Evolutionary conservation across 2,797 vertebrate species (phyloP).

Genomic region (Remorina albescens): DNA sequence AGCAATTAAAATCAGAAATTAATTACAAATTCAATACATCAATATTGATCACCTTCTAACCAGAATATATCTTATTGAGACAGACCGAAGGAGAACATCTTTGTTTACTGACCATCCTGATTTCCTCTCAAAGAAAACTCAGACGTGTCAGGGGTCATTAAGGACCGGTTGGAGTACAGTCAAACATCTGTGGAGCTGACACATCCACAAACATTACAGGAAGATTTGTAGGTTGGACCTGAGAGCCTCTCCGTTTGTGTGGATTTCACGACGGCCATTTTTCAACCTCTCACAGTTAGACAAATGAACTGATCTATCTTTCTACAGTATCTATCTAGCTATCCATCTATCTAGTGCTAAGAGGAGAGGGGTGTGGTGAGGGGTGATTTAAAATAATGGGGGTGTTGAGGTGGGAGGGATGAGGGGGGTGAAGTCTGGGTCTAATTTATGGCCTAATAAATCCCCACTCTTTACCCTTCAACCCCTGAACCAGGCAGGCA

Average conservation of each 20-base stretch:
- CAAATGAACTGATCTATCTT: slow-evolving; percentile 12
- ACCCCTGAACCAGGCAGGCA: slow-evolving; percentile 80
- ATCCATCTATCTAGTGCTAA: background rate
- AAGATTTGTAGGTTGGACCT: slow-evolving; percentile 47
- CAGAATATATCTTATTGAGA: background rate
- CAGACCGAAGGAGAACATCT: slow-evolving; percentile 33
- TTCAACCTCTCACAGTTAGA: slow-evolving; percentile 15
- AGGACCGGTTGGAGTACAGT: slow-evolving; percentile 54
- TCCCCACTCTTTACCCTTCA: slow-evolving; percentile 85
- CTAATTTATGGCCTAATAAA: slow-evolving; percentile 87
- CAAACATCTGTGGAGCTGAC: slow-evolving; percentile 52
- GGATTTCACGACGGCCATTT: slow-evolving; percentile 20
- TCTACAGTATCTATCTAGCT: slow-evolving; percentile 10
- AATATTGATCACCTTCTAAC: background rate
- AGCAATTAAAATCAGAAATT: background rate
- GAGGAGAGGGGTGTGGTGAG: background rate
- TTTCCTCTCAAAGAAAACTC: slow-evolving; percentile 43
- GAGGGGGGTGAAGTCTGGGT: slow-evolving; percentile 65
- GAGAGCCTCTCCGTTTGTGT: slow-evolving; percentile 51
- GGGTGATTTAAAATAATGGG: slow-evolving; percentile 42
- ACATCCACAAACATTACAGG: slow-evolving; percentile 48
- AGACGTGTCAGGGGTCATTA: slow-evolving; percentile 31
- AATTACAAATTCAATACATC: background rate
- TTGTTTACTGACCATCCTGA: slow-evolving; percentile 23
- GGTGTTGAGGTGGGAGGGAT: slow-evolving; percentile 16